Evolutionary conservation across 2,888 invertebrate species (phyloP), one percentile per base, ranked within the genome.

Genomic region (Eupeodes latifasciatus): DNA sequence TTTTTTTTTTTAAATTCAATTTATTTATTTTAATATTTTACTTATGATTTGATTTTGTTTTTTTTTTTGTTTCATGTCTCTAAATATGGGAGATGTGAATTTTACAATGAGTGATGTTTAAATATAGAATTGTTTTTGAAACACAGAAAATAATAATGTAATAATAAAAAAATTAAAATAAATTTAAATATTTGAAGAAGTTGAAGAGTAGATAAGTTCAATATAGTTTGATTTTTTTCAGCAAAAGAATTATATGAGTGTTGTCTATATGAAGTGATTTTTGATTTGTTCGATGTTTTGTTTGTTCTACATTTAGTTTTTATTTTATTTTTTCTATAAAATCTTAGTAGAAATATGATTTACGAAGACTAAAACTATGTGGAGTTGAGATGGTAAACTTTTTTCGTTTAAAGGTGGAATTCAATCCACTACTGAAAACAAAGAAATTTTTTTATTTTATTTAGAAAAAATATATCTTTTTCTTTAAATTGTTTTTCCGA

Each of bases 341-440:
- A 69, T 62, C 62, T 59, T 72, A 88, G 57, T 81, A 59, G 75
- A 88, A 88, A 59, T 88, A 88, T 61, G 77, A 84, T 19, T 88
- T 80, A 77, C 87, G 87, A 14, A 88, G 77, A 74, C 84, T 81
- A 51, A 88, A 88, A 69, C 69, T 88, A 76, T 74, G 77, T 62
- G 87, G 81, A 34, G 72, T 88, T 55, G 87, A 81, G 72, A 84
- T 77, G 76, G 80, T 55, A 57, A 88, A 71, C 77, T 88, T 88
- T 78, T 77, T 88, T 72, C 83, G 71, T 84, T 81, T 88, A 55
- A 84, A 71, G 55, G 81, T 88, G 84, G 87, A 84, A 81, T 59
- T 62, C 36, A 47, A 67, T 81, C 87, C 87, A 88, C 84, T 44
- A 88, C 87, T 88, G 87, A 88, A 88, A 88, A 75, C 84, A 84